Base-by-base conservation (phyloP, 2,888 invertebrate genomes). In the Thumatha senex region DNA sequence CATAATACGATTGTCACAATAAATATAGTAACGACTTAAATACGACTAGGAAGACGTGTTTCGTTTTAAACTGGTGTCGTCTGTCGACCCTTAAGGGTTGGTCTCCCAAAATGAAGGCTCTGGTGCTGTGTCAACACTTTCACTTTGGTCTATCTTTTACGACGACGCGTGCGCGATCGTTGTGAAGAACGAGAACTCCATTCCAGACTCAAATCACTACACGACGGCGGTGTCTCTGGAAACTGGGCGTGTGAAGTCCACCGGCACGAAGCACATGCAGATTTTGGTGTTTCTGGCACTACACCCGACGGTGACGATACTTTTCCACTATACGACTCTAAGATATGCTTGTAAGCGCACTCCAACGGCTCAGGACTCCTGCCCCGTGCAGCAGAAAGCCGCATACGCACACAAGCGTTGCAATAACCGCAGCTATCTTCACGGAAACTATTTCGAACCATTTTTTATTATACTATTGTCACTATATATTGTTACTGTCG, bases 241-340 rank as follows among this genome's bases (percentile, higher is more conserved):
- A 91, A 91, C 74, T 91, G 90, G 4, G 90, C 91, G 58, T 90
- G 81, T 0, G 91, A 91, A 0, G 91, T 91, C 91, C 91, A 91
- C 12, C 91, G 80, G 49, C 91, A 91, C 24, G 89, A 88, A 36
- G 78, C 87, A 58, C 91, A 91, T 5, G 70, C 79, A 7, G 84
- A 70, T 55, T 85, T 86, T 0, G 85, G 80, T 1, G 80, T 67
- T 34, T 85, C 83, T 9, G 76, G 77, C 34, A 78, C 49, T 39
- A n/a, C 11, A 10, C 11, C 31, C 11, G 31, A 7, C 31, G 31
- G 31, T 31, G 31, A 31, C 31, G 31, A 31, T 31, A 10, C 11
- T 31, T 31, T 70, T 7, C 74, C 70, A 10, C 78, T 75, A 58
- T 91, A 92, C 0, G 90, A 87, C 54, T 92, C 89, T 62, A 92